Evolutionary conservation across 2,797 vertebrate genomes (phyloP), one percentile per base, ranked within the genome.

Genomic region (Enteromius mattozi): DNA sequence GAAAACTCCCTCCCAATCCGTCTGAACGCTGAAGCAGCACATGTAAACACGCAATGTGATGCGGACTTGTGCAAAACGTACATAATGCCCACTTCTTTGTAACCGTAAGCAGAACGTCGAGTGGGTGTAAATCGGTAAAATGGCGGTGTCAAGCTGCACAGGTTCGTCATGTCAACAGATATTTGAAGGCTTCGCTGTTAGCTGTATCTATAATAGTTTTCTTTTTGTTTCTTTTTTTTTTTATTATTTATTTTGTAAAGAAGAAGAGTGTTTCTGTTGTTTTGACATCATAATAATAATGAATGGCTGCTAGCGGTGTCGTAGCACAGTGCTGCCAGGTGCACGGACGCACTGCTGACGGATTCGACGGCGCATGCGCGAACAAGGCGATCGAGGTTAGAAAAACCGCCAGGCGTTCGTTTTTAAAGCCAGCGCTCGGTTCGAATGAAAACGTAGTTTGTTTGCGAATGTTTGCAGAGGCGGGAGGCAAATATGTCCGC

Each of bases 241-340:
- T 54, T n/a, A 30, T 33, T n/a, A 66, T 9, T 17, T 3, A 35
- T 80, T 86, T 79, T 80, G 45, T 66, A 65, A 85, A 84, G 80
- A 89, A 83, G 77, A 84, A 42, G 51, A 89, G 92, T 90, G 90
- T 90, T 90, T 90, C 89, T 90, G 92, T 88, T 90, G 92, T 90
- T 93, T 92, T 95, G 94, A 95, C 95, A 95, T 96, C 94, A 95
- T 94, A 89, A 76, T 79, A 63, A 68, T 93, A 94, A 92, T 88
- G 89, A 92, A 91, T 93, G 92, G 93, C 92, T 92, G 90, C 92
- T 94, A 90, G 93, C 93, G 90, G 92, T 90, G 86, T 89, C 86
- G 88, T 91, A 94, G 93, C 94, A 94, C 94, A 95, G 94, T 94
- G 93, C 93, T 94, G 92, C 92, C 93, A 93, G 93, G 93, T 93